Base-by-base conservation (phyloP, 2,888 invertebrate genomes). In the Portevinia maculata region DNA sequence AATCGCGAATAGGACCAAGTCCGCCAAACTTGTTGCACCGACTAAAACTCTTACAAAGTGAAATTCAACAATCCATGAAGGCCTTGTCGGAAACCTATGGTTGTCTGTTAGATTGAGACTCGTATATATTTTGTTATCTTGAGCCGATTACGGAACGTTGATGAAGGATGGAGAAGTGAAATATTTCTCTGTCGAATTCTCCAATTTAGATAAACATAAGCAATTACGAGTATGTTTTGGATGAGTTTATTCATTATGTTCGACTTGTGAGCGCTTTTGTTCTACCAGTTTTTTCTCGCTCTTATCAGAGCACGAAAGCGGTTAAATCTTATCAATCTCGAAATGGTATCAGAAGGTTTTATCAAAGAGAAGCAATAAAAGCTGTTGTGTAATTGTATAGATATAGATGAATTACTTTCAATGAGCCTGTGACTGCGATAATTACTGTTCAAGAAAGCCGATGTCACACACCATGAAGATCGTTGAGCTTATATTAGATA, bases 241-340 rank as follows among this genome's bases (percentile, higher is more conserved):
- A 5, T 24, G 24, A 24, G 24, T 24, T 24, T 24, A 24, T 24
- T 24, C 24, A 24, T 24, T 39, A n/a, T 46, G 21, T 60, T 13
- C 19, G 21, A 60, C 24, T 37, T 57, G 39, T 37, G 39, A 57
- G 17, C 17, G 15, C 28, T 53, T 39, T 57, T 48, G 37, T 69
- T 57, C 48, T 57, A 34, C 17, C 37, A 28, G 28, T 53, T 34
- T 64, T 71, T 28, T 32, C 6, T 3, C 17, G 24, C 11, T 13
- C 52, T 73, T 67, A 79, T 73, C 73, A 24, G 13, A n/a, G n/a
- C 30, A 60, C 19, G 52, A 79, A 67, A 48, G 46, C 59, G 48
- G 65, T 60, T 60, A 2, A 52, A 73, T 79, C 65, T 79, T 79
- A 79, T 79, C 79, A 71, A 50, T 53, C 60, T n/a, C 41, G 30